phyloP scores from a whole-genome alignment of 1,140 invertebrate species.

The Temnothorax nylanderi region DNA sequence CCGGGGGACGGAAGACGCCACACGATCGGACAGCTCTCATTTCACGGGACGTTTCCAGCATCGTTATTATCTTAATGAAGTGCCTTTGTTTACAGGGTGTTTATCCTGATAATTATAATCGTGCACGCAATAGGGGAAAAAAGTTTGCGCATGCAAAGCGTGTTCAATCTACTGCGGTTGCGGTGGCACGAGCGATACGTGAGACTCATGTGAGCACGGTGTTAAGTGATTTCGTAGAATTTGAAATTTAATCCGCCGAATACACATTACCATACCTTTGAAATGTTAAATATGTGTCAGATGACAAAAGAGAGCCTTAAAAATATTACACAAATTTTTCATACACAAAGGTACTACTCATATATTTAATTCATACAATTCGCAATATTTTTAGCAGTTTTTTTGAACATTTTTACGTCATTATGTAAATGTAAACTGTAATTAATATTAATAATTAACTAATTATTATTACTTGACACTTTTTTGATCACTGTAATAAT shows the following conservation, averaged over 20 bases:
- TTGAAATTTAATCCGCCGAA: slow-evolving; percentile 71
- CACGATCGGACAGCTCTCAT: not conserved
- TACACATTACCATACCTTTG: not conserved
- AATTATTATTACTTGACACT: not conserved
- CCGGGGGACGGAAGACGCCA: not conserved
- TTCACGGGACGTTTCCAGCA: not conserved
- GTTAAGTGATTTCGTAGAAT: slow-evolving; percentile 68
- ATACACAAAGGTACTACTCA: not conserved
- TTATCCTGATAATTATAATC: slow-evolving; percentile 47
- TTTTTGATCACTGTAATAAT: not conserved
- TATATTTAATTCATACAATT: not conserved
- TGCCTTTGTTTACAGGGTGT: slow-evolving; percentile 61
- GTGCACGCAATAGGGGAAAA: slow-evolving; percentile 15
- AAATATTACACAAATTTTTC: not conserved
- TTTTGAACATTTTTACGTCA: not conserved
- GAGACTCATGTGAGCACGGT: slow-evolving; percentile 77
- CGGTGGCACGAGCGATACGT: slow-evolving; percentile 71
- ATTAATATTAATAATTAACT: not conserved
- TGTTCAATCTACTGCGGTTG: slow-evolving; percentile 35
- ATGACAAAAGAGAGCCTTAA: not conserved
- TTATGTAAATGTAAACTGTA: not conserved
- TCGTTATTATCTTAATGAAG: slow-evolving; percentile 25
- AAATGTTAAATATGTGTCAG: not conserved
- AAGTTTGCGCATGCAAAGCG: slow-evolving; percentile 43
- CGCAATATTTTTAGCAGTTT: not conserved